phyloP scores from a whole-genome alignment of 1,140 invertebrate species.

The Zaprionus ornatus region DNA sequence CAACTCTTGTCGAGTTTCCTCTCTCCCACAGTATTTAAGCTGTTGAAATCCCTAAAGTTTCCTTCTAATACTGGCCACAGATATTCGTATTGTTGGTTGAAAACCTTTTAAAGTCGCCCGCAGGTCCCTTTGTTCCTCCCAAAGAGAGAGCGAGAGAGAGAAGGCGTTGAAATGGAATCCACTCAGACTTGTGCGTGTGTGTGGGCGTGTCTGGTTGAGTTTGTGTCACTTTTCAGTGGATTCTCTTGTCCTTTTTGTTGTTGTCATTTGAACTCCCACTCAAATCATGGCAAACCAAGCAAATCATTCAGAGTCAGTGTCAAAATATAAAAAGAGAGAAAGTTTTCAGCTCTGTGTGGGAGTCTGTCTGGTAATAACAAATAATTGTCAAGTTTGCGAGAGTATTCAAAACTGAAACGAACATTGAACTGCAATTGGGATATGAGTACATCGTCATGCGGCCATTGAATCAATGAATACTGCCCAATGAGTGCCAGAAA shows the following conservation, averaged over 20 bases:
- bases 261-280: slow-evolving; percentile 16
- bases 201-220: slow-evolving; percentile 23
- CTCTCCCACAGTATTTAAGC: neutral
- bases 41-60: slow-evolving; percentile 2
- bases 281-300: slow-evolving; percentile 11
- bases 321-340: slow-evolving; percentile 8
- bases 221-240: slow-evolving; percentile 29
- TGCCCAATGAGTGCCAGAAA: slow-evolving; percentile 59
- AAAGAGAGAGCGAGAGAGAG: neutral
- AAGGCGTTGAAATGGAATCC: slow-evolving; percentile 1
- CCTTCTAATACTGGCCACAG: neutral
- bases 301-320: slow-evolving; percentile 48
- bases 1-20: neutral
- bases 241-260: slow-evolving; percentile 7
- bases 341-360: slow-evolving; percentile 7
- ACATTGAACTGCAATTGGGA: slow-evolving; percentile 45
- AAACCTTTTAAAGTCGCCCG: slow-evolving; percentile 7
- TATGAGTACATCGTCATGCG: slow-evolving; percentile 33
- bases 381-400: slow-evolving; percentile 21
- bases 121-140: neutral
- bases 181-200: slow-evolving; percentile 7
- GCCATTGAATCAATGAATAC: slow-evolving; percentile 12
- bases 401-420: slow-evolving; percentile 18
- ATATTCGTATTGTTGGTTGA: neutral
- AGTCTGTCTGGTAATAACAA: neutral